These are phyloP conservation scores for Lepisosteus oculatus DNA, from an alignment of 2,113 vertebrate genomes.

Conservation along the genomic window DNA sequence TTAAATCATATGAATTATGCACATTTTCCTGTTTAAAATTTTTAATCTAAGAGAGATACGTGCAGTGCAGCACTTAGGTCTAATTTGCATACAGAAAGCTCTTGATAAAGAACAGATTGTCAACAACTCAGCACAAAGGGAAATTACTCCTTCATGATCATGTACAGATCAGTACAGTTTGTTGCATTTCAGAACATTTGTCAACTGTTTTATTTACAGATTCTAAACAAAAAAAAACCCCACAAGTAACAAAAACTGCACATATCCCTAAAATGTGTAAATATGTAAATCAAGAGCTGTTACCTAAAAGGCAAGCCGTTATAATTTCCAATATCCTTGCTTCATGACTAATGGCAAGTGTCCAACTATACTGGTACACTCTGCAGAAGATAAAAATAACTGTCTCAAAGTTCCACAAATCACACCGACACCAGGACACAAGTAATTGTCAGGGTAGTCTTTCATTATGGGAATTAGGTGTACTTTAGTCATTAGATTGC, in stretches of 20 bases:
- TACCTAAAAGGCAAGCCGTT: not conserved
- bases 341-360: constrained; percentile 3
- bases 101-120: not conserved
- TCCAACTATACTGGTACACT: not conserved
- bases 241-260: constrained; percentile 39
- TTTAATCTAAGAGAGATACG: not conserved
- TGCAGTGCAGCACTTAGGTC: not conserved
- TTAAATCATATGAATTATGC: constrained; percentile 13
- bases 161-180: not conserved
- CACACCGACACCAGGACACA: constrained; percentile 23
- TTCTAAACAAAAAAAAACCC: constrained; percentile 30
- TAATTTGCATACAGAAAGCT: constrained; percentile 5
- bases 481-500: constrained; percentile 54
- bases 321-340: not conserved
- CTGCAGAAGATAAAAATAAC: constrained; percentile 15
- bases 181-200: not conserved
- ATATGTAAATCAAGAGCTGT: not conserved
- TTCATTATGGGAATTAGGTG: constrained; percentile 46
- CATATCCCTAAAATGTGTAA: constrained; percentile 10
- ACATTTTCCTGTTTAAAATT: not conserved
- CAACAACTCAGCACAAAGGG: not conserved
- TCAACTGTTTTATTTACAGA: not conserved
- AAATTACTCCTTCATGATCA: too few species aligned
- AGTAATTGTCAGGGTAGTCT: constrained; percentile 28
- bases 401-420: constrained; percentile 30